phyloP scores from a whole-genome alignment of 2,888 invertebrate genomes.

The Morpho achilles region DNA sequence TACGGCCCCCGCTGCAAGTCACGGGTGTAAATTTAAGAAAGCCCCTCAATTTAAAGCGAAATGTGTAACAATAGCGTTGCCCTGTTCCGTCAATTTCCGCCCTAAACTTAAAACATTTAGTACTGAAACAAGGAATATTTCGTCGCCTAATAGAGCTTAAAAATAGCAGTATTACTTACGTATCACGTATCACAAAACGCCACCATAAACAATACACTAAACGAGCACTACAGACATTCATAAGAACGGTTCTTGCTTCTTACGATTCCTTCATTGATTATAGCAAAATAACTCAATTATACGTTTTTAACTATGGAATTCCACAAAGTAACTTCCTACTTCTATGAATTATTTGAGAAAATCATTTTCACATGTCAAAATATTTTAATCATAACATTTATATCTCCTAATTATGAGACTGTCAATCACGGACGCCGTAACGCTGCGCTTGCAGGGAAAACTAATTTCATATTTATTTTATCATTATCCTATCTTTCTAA shows the following conservation, averaged over 20 bases:
- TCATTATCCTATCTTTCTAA: slow-evolving; percentile 20
- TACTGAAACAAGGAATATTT: slow-evolving; percentile 59
- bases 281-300: too few species aligned
- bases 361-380: not conserved
- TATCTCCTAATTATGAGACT: slow-evolving; percentile 1
- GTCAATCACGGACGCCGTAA: slow-evolving; percentile 9
- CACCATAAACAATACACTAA: too few species aligned
- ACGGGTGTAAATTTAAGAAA: slow-evolving; percentile 77
- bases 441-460: slow-evolving; percentile 5
- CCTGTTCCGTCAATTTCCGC: slow-evolving; percentile 74
- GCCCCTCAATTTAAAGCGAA: slow-evolving; percentile 76
- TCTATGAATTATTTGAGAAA: not conserved
- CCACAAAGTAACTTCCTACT: too few species aligned
- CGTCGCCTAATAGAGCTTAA: slow-evolving; percentile 50
- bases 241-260: too few species aligned
- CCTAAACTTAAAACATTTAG: slow-evolving; percentile 56
- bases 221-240: too few species aligned
- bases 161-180: not conserved
- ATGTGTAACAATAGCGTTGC: slow-evolving; percentile 72
- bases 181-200: too few species aligned
- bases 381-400: slow-evolving; percentile 1
- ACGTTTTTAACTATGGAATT: too few species aligned
- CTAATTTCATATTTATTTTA: slow-evolving; percentile 17
- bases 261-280: too few species aligned
- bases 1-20: slow-evolving; percentile 62